A percentile compares a stretch with the other conserved stretches of the same genome.
Conservation (phyloP, 2,888 invertebrate species). For the Pyrrhia umbra region DNA sequence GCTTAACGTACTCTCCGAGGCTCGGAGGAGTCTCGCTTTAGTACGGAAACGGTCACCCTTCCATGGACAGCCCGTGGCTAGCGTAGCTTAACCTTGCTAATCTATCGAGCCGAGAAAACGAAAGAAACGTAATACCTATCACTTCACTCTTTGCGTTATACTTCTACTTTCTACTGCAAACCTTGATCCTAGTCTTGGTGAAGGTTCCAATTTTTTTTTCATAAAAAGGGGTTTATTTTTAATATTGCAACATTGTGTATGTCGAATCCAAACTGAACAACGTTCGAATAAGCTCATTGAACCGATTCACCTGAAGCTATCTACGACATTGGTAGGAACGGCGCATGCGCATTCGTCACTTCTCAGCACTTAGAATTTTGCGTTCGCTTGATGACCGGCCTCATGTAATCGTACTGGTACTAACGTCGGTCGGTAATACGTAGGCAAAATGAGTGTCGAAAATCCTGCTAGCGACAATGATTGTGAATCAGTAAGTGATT, state of each 20-base stretch:
- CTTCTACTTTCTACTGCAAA: too few relatives aligned
- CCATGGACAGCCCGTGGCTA: too few relatives aligned
- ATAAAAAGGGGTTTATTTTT: too few relatives aligned
- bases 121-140: too few relatives aligned
- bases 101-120: too few relatives aligned
- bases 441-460: conserved; percentile 92
- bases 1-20: too few relatives aligned
- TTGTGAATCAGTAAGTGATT: conserved; percentile 91
- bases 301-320: conserved; percentile 77
- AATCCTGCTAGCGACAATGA: conserved; percentile 90
- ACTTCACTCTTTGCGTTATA: too few relatives aligned
- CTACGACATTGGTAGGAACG: conserved; percentile 65
- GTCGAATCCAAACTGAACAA: conserved; percentile 48
- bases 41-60: too few relatives aligned
- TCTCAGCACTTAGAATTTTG: conserved; percentile 91
- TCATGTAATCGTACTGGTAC: conserved; percentile 81
- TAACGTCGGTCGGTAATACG: conserved; percentile 84
- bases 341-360: conserved; percentile 91
- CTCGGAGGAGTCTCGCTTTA: too few relatives aligned
- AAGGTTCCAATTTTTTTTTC: too few relatives aligned
- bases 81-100: too few relatives aligned
- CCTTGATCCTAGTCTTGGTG: too few relatives aligned
- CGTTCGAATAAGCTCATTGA: conserved; percentile 70
- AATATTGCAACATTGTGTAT: neutral
- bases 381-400: conserved; percentile 77